Base-by-base conservation (phyloP, 2,113 vertebrate genomes). In the Aleadryas rufinucha region DNA sequence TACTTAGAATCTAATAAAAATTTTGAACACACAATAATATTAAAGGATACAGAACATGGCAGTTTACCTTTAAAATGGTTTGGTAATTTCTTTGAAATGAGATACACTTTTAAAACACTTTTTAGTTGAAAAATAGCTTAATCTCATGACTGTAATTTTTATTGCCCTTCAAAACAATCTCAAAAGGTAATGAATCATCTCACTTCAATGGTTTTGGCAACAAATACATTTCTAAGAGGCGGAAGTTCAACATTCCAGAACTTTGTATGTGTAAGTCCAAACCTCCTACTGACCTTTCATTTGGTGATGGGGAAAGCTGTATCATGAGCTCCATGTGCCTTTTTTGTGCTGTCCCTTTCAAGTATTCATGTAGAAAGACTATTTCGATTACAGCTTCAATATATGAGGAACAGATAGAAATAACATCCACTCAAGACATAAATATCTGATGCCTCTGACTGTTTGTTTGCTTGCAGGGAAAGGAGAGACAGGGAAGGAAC, bases 181-280 rank as follows among this genome's bases (percentile, higher is more conserved):
- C 96, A 95, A 89, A 89, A 97, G 90, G 86, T 96, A 97, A 97
- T 59, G 84, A 96, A 83, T 70, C 75, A 91, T 96, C 93, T 95
- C 88, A 95, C 87, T 96, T 96, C 87, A 92, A 84, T 95, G 89
- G 65, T 96, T 98, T 94, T 88, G 93, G 92, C 92, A 97, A 97
- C 89, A 96, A 97, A 95, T 69, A 56, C 35, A 65, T 95, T 97
- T 96, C 92, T 92, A 91, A 96, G 87, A 96, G 93, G 96, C 23
- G 84, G 53, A 95, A 89, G 90, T 94, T 95, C 35, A 92, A 66
- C 85, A 91, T 93, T 93, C 78, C 26, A 94, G 79, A 49, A 47
- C 15, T 54, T 64, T 69, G 13, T 91, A 68, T 23, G 49, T 21
- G 23, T 90, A 96, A 97, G 96, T 94, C 83, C 71, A 91, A 95